Evolutionary conservation across 2,797 vertebrate species (phyloP).

Genomic region (Melanotaenia maccullochi): DNA sequence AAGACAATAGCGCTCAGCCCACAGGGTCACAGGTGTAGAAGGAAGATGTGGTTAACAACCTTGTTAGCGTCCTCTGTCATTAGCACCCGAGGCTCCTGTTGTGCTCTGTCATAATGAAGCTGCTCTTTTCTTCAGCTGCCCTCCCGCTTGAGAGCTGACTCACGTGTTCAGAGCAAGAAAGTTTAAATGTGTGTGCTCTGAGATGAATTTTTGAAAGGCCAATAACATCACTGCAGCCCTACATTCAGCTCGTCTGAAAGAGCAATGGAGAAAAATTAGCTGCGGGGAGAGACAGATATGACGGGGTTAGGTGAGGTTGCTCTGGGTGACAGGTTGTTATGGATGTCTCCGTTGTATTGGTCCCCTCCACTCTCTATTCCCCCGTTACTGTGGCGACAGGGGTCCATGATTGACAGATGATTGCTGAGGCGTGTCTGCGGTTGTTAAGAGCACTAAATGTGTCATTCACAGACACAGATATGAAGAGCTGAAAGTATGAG

Average conservation of each 20-base stretch:
- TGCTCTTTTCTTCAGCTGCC: constrained; percentile 41
- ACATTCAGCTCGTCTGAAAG: constrained; percentile 11
- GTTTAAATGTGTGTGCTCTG: constrained; percentile 12
- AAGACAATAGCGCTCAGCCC: constrained; percentile 15
- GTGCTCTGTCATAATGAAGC: constrained; percentile 33
- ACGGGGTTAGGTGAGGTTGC: constrained; percentile 53
- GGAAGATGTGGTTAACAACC: constrained; percentile 37
- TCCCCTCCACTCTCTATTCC: constrained; percentile 25
- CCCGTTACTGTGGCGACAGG: constrained; percentile 67
- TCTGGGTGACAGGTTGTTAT: constrained; percentile 65
- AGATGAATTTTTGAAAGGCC: constrained; percentile 2
- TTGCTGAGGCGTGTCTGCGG: constrained; percentile 64
- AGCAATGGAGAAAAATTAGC: constrained; percentile 18
- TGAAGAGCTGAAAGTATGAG: constrained; percentile 64
- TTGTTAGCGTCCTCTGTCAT: constrained; percentile 43
- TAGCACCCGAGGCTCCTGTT: constrained; percentile 11
- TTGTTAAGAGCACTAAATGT: constrained; percentile 68
- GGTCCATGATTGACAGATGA: constrained; percentile 72
- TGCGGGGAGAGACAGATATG: constrained; percentile 14
- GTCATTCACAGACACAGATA: constrained; percentile 67
- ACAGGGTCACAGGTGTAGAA: constrained; percentile 33
- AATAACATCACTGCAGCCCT: not conserved
- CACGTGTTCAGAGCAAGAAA: constrained; percentile 23
- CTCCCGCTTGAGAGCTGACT: constrained; percentile 21
- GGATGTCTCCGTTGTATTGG: constrained; percentile 57